phyloP scores from a whole-genome alignment of 2,113 vertebrate species.

The Macrotis lagotis region DNA sequence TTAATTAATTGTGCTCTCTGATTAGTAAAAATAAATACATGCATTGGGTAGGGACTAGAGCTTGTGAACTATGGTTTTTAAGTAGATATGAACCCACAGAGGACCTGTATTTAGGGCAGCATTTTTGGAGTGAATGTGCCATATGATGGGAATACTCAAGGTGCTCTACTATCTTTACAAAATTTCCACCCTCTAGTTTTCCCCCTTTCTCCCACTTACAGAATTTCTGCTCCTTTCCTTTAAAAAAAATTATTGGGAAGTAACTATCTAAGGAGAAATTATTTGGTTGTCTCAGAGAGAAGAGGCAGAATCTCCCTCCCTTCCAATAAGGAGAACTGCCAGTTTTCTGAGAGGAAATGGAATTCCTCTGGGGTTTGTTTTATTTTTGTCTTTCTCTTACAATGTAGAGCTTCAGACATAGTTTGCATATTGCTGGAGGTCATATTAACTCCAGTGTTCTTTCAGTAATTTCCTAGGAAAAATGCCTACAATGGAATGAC shows the following conservation, averaged over 20 bases:
- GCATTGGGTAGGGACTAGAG: too few species aligned
- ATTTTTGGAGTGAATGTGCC: not conserved
- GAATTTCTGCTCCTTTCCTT: constrained; percentile 7
- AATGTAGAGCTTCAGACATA: not conserved
- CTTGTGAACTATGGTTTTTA: not conserved
- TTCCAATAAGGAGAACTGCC: not conserved
- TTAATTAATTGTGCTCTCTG: not conserved
- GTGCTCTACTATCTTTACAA: not conserved
- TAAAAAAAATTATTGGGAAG: not conserved
- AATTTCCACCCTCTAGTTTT: not conserved
- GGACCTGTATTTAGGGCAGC: not conserved
- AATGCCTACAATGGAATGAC: not conserved
- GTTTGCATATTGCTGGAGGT: not conserved
- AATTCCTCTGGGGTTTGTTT: not conserved
- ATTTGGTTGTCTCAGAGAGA: not conserved
- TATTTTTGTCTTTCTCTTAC: not conserved
- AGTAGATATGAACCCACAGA: not conserved
- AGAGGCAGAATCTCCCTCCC: not conserved
- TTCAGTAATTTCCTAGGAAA: constrained; percentile 30
- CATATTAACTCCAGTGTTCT: not conserved
- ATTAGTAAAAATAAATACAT: not conserved
- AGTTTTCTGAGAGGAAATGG: not conserved
- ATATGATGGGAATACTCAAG: not conserved
- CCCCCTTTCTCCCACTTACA: not conserved
- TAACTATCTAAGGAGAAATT: not conserved